These are phyloP conservation scores for Bursaphelenchus mucronatus DNA, from an alignment of 1,140 invertebrate genomes.

Conservation along the genomic window DNA sequence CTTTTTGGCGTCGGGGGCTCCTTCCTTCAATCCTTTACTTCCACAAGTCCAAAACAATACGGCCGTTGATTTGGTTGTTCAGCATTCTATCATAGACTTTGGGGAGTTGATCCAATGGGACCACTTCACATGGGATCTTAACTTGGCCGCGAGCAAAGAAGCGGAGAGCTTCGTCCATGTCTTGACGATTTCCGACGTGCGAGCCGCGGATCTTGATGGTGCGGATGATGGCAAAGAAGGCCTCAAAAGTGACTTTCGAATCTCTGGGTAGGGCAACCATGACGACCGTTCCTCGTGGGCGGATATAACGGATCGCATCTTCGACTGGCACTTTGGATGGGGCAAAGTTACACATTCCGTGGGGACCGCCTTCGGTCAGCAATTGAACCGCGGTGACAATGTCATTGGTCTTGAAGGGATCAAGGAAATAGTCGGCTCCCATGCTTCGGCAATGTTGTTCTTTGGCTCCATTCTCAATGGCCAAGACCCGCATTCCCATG, in stretches of 20 bases:
- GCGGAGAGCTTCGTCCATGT: conserved; percentile 29
- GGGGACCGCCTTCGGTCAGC: conserved; percentile 32
- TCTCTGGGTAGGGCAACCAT: conserved; percentile 35
- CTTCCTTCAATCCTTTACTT: conserved; percentile 1
- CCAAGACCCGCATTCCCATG: conserved; percentile 35
- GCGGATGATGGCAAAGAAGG: conserved; percentile 5
- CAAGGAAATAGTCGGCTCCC: conserved; percentile 37
- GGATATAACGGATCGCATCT: conserved; percentile 26
- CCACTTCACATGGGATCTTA: conserved; percentile 18
- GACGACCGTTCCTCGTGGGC: conserved; percentile 37
- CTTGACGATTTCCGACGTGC: conserved; percentile 26
- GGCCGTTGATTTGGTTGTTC: conserved; percentile 7
- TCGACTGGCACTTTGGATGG: conserved; percentile 28
- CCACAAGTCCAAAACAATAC: conserved; percentile 19
- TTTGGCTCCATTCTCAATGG: conserved; percentile 26
- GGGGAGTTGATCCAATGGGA: conserved; percentile 7
- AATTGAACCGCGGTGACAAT: background rate
- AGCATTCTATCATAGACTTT: conserved; percentile 11
- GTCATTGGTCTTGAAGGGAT: conserved; percentile 9
- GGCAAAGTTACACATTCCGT: conserved; percentile 33
- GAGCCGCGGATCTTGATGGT: conserved; percentile 21
- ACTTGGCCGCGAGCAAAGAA: conserved; percentile 24
- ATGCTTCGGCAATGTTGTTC: conserved; percentile 32
- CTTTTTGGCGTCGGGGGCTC: no score
- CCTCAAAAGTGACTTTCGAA: no score